These are phyloP conservation scores for Capreolus pygargus DNA, from an alignment of 2,113 vertebrate genomes.

Conservation along the genomic window DNA sequence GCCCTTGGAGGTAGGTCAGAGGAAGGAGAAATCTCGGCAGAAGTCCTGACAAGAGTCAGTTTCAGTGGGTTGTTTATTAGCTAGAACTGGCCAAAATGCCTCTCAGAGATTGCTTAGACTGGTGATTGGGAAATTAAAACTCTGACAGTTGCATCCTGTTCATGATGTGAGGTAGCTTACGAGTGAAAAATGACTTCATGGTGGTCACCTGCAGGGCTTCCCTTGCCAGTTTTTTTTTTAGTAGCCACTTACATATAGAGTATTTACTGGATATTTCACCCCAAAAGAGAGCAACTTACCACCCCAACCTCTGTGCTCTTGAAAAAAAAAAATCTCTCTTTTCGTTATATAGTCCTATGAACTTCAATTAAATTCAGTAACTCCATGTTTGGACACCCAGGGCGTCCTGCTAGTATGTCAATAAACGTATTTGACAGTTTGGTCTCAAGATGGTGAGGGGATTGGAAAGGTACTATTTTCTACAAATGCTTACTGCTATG, in stretches of 20 bases:
- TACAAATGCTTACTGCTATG: not conserved
- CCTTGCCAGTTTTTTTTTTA: not conserved
- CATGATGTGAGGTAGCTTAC: not conserved
- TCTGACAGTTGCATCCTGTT: not conserved
- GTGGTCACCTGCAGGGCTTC: not conserved
- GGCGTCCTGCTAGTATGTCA: not conserved
- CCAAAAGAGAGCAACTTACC: not conserved
- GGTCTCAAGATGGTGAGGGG: not conserved
- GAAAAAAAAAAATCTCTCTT: not conserved
- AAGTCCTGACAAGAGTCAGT: not conserved
- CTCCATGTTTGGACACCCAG: not conserved
- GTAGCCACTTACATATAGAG: not conserved
- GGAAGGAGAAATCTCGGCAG: not conserved
- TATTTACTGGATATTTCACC: not conserved
- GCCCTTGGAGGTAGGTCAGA: not conserved
- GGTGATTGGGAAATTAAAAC: not conserved
- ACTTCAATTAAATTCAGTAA: not conserved
- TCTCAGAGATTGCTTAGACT: not conserved
- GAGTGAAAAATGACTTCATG: not conserved
- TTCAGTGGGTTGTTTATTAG: not conserved
- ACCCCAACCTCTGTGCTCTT: not conserved
- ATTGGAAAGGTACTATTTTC: not conserved
- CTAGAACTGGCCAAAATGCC: not conserved
- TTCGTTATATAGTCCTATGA: not conserved
- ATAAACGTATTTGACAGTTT: not conserved